phyloP scores from a whole-genome alignment of 2,888 invertebrate species.

The Heterodera filipjevi region DNA sequence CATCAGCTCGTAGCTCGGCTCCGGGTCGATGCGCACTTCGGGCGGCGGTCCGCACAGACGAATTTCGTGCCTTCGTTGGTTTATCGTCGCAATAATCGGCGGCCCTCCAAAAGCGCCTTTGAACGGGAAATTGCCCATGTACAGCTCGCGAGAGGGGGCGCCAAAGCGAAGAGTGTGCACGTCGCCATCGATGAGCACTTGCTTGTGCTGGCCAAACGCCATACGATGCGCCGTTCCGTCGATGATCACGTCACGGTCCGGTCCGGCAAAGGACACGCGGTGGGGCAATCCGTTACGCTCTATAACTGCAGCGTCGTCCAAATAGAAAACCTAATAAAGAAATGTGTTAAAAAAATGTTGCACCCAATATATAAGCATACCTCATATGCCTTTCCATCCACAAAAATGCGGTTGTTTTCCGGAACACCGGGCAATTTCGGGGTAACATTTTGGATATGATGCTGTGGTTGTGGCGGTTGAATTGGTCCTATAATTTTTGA shows the following conservation, averaged over 20 bases:
- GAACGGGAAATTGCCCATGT: slow-evolving; percentile 84
- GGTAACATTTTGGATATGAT: slow-evolving; percentile 48
- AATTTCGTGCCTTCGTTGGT: slow-evolving; percentile 78
- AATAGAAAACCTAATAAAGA: slow-evolving; percentile 51
- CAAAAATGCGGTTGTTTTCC: slow-evolving; percentile 64
- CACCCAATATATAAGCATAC: slow-evolving; percentile 36
- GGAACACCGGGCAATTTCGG: slow-evolving; percentile 57
- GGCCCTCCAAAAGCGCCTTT: slow-evolving; percentile 86
- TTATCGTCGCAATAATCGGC: slow-evolving; percentile 79
- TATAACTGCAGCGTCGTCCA: slow-evolving; percentile 61
- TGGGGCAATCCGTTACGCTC: slow-evolving; percentile 65
- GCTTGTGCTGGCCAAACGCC: slow-evolving; percentile 56
- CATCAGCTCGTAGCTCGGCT: slow-evolving; percentile 77
- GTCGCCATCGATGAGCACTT: slow-evolving; percentile 66
- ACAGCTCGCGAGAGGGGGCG: slow-evolving; percentile 81
- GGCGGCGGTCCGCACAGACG: slow-evolving; percentile 88
- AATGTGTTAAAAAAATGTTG: not conserved
- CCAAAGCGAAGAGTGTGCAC: slow-evolving; percentile 79
- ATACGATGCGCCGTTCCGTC: slow-evolving; percentile 56
- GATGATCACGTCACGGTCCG: slow-evolving; percentile 61
- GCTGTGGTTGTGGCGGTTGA: slow-evolving; percentile 28
- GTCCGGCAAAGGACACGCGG: slow-evolving; percentile 59
- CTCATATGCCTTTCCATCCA: slow-evolving; percentile 65
- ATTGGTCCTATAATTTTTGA: not conserved
- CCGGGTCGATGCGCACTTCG: slow-evolving; percentile 85